These are phyloP conservation scores for Kryptolebias marmoratus DNA, from an alignment of 2,113 vertebrate genomes.

Conservation along the genomic window DNA sequence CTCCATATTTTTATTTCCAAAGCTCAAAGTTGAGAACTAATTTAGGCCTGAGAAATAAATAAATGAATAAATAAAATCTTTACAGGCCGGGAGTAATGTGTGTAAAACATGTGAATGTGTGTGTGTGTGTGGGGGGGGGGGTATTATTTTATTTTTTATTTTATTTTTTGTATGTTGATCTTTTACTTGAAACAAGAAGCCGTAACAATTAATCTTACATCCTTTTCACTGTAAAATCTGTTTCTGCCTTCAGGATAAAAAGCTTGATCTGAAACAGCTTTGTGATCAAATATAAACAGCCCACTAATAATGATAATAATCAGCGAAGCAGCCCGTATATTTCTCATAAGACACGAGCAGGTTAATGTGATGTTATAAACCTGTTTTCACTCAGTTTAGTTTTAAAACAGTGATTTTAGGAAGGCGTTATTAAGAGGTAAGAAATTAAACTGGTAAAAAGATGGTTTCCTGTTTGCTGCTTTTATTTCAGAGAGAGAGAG, in stretches of 20 bases:
- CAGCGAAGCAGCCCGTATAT: not conserved
- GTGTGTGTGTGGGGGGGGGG: no score
- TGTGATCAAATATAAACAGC: conserved; percentile 4
- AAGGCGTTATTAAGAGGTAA: not conserved
- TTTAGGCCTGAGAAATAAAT: no score
- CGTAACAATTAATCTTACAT: not conserved
- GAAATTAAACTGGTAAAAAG: conserved; percentile 14
- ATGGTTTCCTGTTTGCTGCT: conserved; percentile 10
- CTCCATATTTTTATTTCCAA: no score
- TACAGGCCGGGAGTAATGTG: no score
- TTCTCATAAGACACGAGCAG: not conserved
- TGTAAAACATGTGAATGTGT: no score
- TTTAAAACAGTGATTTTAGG: not conserved
- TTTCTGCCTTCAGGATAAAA: not conserved
- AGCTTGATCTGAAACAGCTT: not conserved
- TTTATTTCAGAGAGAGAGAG: conserved; percentile 24
- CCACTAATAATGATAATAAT: not conserved
- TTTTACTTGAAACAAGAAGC: not conserved
- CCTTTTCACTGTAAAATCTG: not conserved
- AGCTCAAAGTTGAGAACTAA: no score
- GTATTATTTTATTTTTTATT: conserved; percentile 1
- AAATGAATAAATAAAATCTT: no score
- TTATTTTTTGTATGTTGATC: not conserved
- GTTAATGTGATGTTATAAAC: not conserved
- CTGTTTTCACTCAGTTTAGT: not conserved